These are phyloP conservation scores for Darevskia mixta DNA, from an alignment of 2,797 vertebrate genomes.

Conservation along the genomic window DNA sequence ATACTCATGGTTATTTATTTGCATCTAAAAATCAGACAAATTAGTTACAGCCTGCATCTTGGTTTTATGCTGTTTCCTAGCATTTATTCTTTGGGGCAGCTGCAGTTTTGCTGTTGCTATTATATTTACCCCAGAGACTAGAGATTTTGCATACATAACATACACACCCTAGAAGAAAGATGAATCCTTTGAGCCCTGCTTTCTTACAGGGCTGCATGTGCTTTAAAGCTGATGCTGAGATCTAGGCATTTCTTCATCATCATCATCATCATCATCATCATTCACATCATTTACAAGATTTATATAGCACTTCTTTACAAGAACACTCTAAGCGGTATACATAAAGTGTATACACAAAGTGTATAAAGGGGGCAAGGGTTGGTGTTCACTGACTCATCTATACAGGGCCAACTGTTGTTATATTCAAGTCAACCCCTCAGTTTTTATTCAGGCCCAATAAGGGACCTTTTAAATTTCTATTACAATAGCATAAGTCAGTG, in stretches of 20 bases:
- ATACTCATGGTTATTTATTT: constrained; percentile 10
- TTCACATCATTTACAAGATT: not conserved
- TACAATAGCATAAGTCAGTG: too few relatives aligned
- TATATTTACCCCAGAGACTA: not conserved
- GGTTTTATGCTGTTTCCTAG: not conserved
- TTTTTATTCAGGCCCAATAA: too few relatives aligned
- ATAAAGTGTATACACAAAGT: too few relatives aligned
- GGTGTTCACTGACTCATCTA: too few relatives aligned
- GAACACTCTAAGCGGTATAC: too few relatives aligned
- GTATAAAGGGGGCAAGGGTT: too few relatives aligned
- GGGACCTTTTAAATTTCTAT: too few relatives aligned
- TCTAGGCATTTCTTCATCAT: not conserved
- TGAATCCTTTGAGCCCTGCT: not conserved
- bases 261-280: not conserved
- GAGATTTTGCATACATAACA: not conserved
- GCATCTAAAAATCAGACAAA: constrained; percentile 16
- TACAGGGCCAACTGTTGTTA: too few relatives aligned
- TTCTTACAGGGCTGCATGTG: not conserved
- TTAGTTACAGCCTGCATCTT: not conserved
- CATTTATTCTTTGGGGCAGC: constrained; percentile 4
- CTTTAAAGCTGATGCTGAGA: too few relatives aligned
- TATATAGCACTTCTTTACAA: too few relatives aligned
- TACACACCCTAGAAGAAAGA: not conserved
- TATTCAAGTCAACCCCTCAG: too few relatives aligned
- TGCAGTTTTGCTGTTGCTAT: not conserved